phyloP scores from a whole-genome alignment of 1,140 invertebrate genomes.

The Akabosia matsudoensis region DNA sequence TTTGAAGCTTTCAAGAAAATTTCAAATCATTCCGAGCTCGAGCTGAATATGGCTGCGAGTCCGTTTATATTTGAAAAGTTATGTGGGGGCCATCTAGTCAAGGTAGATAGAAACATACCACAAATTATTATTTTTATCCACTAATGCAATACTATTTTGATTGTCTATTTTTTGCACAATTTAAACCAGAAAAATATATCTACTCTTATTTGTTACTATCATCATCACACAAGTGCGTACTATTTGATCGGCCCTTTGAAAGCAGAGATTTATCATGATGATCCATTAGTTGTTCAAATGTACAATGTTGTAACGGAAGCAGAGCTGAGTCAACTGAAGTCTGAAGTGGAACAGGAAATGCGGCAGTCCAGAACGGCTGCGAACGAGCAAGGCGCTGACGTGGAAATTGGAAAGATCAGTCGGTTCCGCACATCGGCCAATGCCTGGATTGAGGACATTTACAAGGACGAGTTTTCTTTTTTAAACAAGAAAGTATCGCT shows the following conservation, averaged over 20 bases:
- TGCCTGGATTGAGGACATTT: conserved; percentile 23
- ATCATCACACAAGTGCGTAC: background rate
- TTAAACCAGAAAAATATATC: background rate
- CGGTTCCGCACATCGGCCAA: conserved; percentile 31
- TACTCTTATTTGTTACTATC: background rate
- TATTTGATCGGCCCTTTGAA: conserved; percentile 28
- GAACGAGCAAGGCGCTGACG: background rate
- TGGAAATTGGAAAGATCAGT: background rate
- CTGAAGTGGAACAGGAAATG: conserved; percentile 16
- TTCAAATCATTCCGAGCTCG: background rate
- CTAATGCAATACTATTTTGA: background rate
- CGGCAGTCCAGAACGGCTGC: conserved; percentile 7
- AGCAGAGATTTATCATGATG: conserved; percentile 30
- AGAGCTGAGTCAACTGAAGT: background rate
- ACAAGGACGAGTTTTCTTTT: background rate
- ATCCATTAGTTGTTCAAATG: conserved; percentile 30
- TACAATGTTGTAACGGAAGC: conserved; percentile 25
- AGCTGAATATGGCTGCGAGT: background rate
- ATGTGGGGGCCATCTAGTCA: background rate
- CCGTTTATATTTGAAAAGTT: conserved; percentile 4
- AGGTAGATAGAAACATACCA: background rate
- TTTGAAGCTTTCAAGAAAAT: background rate
- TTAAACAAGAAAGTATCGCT: background rate
- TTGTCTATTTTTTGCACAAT: background rate
- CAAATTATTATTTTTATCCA: background rate